Evolutionary conservation across 2,888 invertebrate genomes (phyloP), one percentile per base, ranked within the genome.

Genomic region (Melinaea menophilus): DNA sequence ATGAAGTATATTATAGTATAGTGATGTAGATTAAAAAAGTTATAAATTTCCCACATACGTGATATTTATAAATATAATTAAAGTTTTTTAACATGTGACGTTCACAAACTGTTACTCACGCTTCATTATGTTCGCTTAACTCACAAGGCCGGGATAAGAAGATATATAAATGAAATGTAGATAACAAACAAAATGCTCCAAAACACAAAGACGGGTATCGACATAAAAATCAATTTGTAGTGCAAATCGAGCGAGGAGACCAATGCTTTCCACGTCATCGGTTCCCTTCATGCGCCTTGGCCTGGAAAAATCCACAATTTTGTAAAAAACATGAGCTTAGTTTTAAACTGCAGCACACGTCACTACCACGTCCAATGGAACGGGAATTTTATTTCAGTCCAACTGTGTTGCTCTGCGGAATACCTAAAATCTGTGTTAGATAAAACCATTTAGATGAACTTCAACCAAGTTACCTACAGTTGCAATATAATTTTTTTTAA

Each of bases 151-250:
- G 47, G 66, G 46, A 59, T 63, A 61, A 67, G 56, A 60, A 63
- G 61, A 70, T 63, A 64, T 69, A 66, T 65, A 63, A 69, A 64
- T 67, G 58, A 51, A 51, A 65, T 55, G 65, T 65, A 71, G 62
- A 72, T 75, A 76, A 78, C 78, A 77, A 77, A 79, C 77, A 80
- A 78, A 80, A 75, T 72, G 68, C 70, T 72, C 70, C 70, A 69
- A 72, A 70, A 72, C 65, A 68, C 61, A 62, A 67, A 68, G 63
- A 67, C 64, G 65, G 64, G 69, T 75, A 70, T 73, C 79, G 74
- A 79, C 79, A 86, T 84, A 86, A 87, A 88, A 88, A 89, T 89
- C 89, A 89, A 88, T 88, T 90, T 86, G 74, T 84, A 81, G 82
- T 85, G 86, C 79, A 88, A 90, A 89, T 88, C 87, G 88, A 88